phyloP scores from a whole-genome alignment of 2,797 vertebrate genomes.

The Scomberomorus guttatus region DNA sequence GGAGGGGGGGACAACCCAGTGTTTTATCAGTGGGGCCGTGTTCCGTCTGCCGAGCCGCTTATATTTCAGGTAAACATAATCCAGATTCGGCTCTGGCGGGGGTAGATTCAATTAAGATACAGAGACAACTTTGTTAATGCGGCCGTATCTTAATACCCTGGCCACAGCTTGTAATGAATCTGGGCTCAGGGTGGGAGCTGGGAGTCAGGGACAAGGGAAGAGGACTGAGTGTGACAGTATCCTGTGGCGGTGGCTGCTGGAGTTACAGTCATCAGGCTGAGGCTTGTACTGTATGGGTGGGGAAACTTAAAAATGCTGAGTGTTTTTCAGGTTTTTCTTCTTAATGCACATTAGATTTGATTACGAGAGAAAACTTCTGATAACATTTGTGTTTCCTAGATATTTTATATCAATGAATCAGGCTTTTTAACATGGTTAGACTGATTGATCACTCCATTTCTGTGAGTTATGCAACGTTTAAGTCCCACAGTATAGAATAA shows the following conservation, averaged over 20 bases:
- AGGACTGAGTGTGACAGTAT: constrained; percentile 71
- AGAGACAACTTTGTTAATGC: constrained; percentile 90
- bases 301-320: constrained; percentile 18
- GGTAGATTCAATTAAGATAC: constrained; percentile 92
- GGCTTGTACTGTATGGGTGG: constrained; percentile 4
- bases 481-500: not conserved
- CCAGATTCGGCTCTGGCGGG: constrained; percentile 86
- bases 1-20: constrained; percentile 79
- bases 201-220: constrained; percentile 71
- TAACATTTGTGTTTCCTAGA: constrained; percentile 1
- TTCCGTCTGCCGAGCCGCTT: constrained; percentile 84
- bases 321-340: constrained; percentile 33
- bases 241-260: constrained; percentile 56
- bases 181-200: constrained; percentile 79
- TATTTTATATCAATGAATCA: constrained; percentile 11
- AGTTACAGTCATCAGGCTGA: constrained; percentile 55
- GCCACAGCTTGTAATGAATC: constrained; percentile 88
- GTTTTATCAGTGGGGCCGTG: constrained; percentile 87
- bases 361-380: not conserved
- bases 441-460: constrained; percentile 14
- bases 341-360: constrained; percentile 23
- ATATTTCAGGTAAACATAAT: constrained; percentile 92
- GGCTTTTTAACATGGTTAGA: not conserved
- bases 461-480: not conserved
- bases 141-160: constrained; percentile 88